Conservation (phyloP, 2,113 vertebrate genomes). For the Ictidomys tridecemlineatus region DNA sequence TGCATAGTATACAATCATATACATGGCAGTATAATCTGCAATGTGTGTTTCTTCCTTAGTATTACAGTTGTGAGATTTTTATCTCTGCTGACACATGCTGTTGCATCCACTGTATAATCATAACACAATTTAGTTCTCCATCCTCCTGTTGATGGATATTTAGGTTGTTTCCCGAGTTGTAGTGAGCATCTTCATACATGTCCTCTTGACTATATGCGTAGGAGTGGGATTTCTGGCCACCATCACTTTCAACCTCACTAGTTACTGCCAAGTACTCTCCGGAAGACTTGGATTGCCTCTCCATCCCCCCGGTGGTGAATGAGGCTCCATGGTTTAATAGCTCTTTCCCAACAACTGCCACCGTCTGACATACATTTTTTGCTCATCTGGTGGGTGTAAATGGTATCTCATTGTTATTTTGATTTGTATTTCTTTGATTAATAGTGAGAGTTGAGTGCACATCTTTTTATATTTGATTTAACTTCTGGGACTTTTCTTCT, state of each 20-base stretch:
- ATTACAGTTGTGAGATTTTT: conserved; percentile 4
- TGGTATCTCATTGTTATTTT: background rate
- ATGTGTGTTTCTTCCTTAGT: background rate
- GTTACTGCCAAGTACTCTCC: conserved; percentile 43
- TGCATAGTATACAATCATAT: background rate
- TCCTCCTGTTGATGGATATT: background rate
- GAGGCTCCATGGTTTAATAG: background rate
- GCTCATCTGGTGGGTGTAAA: background rate
- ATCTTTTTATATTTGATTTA: background rate
- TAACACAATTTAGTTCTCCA: background rate
- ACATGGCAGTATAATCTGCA: background rate
- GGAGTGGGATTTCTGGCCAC: conserved; percentile 31
- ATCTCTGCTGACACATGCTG: conserved; percentile 30
- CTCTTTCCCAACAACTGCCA: conserved; percentile 24
- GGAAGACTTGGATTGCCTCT: background rate
- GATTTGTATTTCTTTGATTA: conserved; percentile 45
- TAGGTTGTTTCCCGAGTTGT: background rate
- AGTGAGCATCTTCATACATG: background rate
- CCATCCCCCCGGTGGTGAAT: background rate
- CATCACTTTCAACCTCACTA: conserved; percentile 26
- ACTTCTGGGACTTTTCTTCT: background rate
- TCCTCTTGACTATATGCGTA: background rate
- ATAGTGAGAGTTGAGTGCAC: background rate
- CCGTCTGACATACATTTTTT: background rate
- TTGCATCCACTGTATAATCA: background rate